phyloP scores from a whole-genome alignment of 2,888 invertebrate species.

The Nemotelus nigrinus region DNA sequence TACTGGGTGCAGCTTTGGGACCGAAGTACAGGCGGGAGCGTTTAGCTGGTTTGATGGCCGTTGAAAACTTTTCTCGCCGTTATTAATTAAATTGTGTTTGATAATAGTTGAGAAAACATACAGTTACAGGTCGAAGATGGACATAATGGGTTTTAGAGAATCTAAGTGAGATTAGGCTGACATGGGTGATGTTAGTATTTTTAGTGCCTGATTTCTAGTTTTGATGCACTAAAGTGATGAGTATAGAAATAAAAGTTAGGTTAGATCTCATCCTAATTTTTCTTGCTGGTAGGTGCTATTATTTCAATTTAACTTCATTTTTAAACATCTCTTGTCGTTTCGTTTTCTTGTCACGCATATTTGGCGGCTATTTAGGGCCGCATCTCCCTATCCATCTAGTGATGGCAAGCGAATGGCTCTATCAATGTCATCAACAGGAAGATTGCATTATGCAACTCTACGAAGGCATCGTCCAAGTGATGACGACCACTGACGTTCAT shows the following conservation, averaged over 20 bases:
- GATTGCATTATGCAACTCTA: conserved; percentile 42
- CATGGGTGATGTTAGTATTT: background rate
- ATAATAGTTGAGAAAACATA: conserved; percentile 45
- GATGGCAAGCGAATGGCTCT: conserved; percentile 15
- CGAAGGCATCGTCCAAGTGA: conserved; percentile 29
- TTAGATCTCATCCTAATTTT: background rate
- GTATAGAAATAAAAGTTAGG: background rate
- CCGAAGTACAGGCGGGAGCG: background rate
- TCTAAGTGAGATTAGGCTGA: background rate
- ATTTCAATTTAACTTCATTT: conserved; percentile 2
- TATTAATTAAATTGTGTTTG: conserved; percentile 50
- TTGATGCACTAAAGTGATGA: background rate
- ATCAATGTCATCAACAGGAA: conserved; percentile 30
- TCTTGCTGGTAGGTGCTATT: background rate
- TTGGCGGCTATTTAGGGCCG: background rate
- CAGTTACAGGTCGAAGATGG: background rate
- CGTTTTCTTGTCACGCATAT: background rate
- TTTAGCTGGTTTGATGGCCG: background rate
- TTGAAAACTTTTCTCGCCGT: conserved; percentile 45
- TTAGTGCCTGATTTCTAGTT: background rate
- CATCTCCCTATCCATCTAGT: background rate
- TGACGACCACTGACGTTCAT: conserved; percentile 39
- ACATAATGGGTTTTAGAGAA: background rate
- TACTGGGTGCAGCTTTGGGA: background rate
- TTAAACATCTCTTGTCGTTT: background rate